A percentile compares a stretch with the other conserved stretches of the same genome.
Conservation (phyloP, 92 coral and sea anemone species). For the Plumapathes pennacea region DNA sequence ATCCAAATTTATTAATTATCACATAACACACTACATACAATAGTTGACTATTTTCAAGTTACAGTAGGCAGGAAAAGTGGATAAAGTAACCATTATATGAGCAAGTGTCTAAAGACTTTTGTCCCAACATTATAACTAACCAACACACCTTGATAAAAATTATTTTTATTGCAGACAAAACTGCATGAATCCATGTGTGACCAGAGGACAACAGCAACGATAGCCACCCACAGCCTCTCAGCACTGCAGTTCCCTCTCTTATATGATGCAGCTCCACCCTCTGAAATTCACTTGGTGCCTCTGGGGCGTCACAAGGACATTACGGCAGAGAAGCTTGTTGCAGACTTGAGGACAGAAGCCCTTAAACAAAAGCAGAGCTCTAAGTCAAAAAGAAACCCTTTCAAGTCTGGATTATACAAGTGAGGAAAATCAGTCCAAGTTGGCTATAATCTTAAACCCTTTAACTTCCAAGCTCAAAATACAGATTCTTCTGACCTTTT, state of each 20-base stretch:
- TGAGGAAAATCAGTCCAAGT: too few species aligned
- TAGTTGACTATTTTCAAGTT: too few species aligned
- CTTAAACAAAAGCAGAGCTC: constrained; percentile 78
- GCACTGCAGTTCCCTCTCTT: constrained; percentile 73
- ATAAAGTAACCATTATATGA: too few species aligned
- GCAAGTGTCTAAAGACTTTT: too few species aligned
- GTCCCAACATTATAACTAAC: too few species aligned
- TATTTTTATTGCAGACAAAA: constrained; percentile 64
- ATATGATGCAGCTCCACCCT: constrained; percentile 66
- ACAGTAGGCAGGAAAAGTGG: too few species aligned
- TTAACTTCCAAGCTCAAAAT: too few species aligned
- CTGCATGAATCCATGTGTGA: constrained; percentile 91
- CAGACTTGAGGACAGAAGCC: constrained; percentile 79
- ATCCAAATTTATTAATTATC: too few species aligned
- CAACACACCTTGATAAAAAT: too few species aligned
- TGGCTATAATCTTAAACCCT: too few species aligned
- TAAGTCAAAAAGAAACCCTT: constrained; percentile 78
- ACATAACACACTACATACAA: too few species aligned
- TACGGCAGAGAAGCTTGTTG: constrained; percentile 76
- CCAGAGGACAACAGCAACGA: constrained; percentile 85
- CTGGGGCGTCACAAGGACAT: constrained; percentile 72
- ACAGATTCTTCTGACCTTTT: too few species aligned
- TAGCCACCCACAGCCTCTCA: constrained; percentile 82
- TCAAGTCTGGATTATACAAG: constrained; percentile 86
- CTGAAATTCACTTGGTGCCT: constrained; percentile 66